A percentile compares a stretch with the other conserved stretches of the same genome.
Evolutionary conservation across 2,113 vertebrate species (phyloP).

Genomic region (Chaetodon auriga): DNA sequence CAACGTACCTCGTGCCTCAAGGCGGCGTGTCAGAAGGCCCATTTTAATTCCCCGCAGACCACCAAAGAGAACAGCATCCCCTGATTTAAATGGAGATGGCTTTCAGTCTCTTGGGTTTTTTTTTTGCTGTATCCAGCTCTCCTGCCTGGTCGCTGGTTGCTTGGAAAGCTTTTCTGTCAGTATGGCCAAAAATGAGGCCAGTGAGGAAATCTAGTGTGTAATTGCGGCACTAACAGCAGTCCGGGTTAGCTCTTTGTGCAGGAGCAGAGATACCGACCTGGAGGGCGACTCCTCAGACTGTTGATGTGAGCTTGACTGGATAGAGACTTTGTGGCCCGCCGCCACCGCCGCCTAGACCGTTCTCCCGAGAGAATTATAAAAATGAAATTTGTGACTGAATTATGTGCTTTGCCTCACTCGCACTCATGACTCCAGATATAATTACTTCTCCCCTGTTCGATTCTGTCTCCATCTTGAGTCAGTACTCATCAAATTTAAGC

Average conservation of each 20-base stretch:
- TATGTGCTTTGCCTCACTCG: slow-evolving; percentile 9
- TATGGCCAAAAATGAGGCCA: slow-evolving; percentile 38
- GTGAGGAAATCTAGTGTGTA: slow-evolving; percentile 65
- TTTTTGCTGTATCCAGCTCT: slow-evolving; percentile 18
- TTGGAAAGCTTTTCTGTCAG: slow-evolving; percentile 42
- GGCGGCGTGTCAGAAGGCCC: neutral
- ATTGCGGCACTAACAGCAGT: slow-evolving; percentile 55
- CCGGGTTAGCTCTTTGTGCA: slow-evolving; percentile 38
- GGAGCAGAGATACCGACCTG: slow-evolving; percentile 50
- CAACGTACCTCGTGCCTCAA: no score
- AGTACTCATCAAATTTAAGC: neutral
- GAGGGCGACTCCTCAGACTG: slow-evolving; percentile 26
- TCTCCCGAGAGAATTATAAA: neutral
- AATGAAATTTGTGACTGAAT: slow-evolving; percentile 27
- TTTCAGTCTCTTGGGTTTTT: neutral
- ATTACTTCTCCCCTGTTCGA: slow-evolving; percentile 23
- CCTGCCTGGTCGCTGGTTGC: slow-evolving; percentile 25
- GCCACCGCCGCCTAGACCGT: slow-evolving; percentile 4
- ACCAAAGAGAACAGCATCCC: neutral
- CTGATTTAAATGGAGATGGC: neutral
- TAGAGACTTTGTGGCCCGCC: neutral
- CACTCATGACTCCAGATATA: neutral
- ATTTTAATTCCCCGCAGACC: neutral
- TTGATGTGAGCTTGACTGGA: slow-evolving; percentile 24
- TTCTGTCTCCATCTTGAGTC: neutral